phyloP scores from a whole-genome alignment of 2,797 vertebrate species.

The Eospalax fontanierii region DNA sequence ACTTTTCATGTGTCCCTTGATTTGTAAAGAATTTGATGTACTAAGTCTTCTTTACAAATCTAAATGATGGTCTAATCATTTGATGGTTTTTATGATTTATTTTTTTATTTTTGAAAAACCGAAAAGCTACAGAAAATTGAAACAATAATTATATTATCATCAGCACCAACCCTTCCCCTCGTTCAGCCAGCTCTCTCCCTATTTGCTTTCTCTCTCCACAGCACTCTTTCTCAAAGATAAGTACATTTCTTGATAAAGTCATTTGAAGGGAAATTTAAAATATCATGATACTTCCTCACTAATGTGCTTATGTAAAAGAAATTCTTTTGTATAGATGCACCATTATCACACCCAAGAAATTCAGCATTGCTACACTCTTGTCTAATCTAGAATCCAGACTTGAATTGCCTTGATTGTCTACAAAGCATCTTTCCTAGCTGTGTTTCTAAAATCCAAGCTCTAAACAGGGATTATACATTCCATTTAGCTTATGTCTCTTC shows the following conservation, averaged over 20 bases:
- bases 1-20: constrained; percentile 32
- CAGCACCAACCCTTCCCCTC: not conserved
- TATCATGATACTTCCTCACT: not conserved
- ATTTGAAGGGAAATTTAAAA: constrained; percentile 20
- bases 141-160: not conserved
- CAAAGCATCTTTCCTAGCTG: constrained; percentile 4
- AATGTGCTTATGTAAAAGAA: constrained; percentile 28
- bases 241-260: not conserved
- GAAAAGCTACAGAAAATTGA: constrained; percentile 16
- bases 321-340: not conserved
- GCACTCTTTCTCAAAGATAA: not conserved
- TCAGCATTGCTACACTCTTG: not conserved
- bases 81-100: not conserved
- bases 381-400: not conserved
- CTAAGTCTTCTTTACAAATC: constrained; percentile 4
- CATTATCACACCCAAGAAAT: constrained; percentile 18
- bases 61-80: constrained; percentile 49
- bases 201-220: not conserved
- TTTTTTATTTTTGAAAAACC: constrained; percentile 58
- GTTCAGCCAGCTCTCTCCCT: not conserved
- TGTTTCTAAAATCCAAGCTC: constrained; percentile 40
- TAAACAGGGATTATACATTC: not conserved
- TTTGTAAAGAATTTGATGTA: constrained; percentile 33
- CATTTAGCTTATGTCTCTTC: not conserved
- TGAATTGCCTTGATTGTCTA: constrained; percentile 10